phyloP scores from a whole-genome alignment of 2,113 vertebrate genomes.

The Gadus chalcogrammus region DNA sequence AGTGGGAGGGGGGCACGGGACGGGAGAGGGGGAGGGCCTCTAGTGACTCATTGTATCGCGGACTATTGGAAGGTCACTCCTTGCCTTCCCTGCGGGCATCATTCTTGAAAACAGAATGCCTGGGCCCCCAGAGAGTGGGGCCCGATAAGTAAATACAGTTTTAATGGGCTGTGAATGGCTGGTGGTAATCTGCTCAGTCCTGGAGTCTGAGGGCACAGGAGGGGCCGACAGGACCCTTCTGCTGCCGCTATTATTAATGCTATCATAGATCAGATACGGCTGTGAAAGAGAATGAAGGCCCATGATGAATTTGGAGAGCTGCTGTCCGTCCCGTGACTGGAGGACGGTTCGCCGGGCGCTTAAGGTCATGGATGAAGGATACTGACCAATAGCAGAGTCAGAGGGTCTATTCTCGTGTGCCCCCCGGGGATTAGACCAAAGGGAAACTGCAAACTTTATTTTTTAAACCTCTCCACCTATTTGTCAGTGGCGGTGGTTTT shows the following conservation, averaged over 20 bases:
- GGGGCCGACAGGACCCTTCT: slow-evolving; percentile 53
- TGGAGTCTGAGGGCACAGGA: slow-evolving; percentile 49
- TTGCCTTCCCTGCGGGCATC: slow-evolving; percentile 59
- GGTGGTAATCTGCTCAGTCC: slow-evolving; percentile 60
- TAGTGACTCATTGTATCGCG: slow-evolving; percentile 27
- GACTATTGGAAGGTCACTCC: slow-evolving; percentile 63
- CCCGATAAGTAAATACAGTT: slow-evolving; percentile 77
- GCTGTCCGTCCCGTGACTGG: slow-evolving; percentile 49
- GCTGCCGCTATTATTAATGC: slow-evolving; percentile 71
- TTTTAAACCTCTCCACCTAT: no score
- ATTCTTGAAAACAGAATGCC: slow-evolving; percentile 64
- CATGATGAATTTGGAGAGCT: slow-evolving; percentile 64
- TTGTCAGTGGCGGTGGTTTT: no score
- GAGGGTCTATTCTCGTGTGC: slow-evolving; percentile 20
- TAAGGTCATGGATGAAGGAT: slow-evolving; percentile 65
- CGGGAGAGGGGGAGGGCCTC: not conserved
- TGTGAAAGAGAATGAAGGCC: slow-evolving; percentile 56
- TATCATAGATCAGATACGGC: slow-evolving; percentile 75
- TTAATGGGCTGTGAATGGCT: slow-evolving; percentile 70
- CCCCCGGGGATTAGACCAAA: no score
- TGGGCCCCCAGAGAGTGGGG: slow-evolving; percentile 43
- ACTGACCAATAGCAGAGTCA: slow-evolving; percentile 42
- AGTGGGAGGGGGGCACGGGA: no score
- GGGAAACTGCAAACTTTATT: no score
- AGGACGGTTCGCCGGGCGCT: slow-evolving; percentile 44